Conservation (phyloP, 53 echinoderm and acorn worm species). For the Luidia sarsii region DNA sequence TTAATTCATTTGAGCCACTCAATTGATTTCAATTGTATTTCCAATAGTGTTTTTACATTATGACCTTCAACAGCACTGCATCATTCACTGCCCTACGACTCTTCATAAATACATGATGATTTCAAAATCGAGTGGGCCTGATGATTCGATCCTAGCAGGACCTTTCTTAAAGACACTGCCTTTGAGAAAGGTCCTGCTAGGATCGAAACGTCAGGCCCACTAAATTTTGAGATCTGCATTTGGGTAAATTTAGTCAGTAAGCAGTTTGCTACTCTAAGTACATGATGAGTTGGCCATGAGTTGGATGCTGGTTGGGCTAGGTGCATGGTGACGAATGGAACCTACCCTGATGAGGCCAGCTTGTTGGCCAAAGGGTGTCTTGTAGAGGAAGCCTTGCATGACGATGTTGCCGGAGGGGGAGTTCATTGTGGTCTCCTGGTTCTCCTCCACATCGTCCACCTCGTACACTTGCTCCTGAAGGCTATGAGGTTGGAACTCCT, state of each 20-base stretch:
- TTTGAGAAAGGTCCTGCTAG: too few species aligned
- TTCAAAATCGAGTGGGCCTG: too few species aligned
- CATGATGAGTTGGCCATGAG: neutral
- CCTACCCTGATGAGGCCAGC: slow-evolving; percentile 67
- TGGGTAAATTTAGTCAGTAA: too few species aligned
- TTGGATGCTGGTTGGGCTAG: too few species aligned
- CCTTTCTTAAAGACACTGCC: too few species aligned
- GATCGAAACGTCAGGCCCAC: too few species aligned
- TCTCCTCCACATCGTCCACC: slow-evolving; percentile 85
- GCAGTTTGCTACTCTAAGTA: neutral
- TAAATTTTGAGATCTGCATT: too few species aligned
- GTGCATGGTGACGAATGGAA: too few species aligned
- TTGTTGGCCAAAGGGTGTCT: slow-evolving; percentile 89
- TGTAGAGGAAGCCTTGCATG: slow-evolving; percentile 87
- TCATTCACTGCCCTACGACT: neutral
- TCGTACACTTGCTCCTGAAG: slow-evolving; percentile 79
- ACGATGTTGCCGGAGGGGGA: slow-evolving; percentile 74
- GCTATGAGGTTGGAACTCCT: slow-evolving; percentile 47
- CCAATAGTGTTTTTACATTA: too few species aligned
- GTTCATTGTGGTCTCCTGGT: slow-evolving; percentile 64
- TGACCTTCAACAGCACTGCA: neutral
- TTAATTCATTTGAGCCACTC: too few species aligned
- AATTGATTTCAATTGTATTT: too few species aligned
- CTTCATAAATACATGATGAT: neutral
- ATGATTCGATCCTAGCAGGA: too few species aligned